phyloP scores from a whole-genome alignment of 2,797 vertebrate genomes.

The Urophycis tenuis region DNA sequence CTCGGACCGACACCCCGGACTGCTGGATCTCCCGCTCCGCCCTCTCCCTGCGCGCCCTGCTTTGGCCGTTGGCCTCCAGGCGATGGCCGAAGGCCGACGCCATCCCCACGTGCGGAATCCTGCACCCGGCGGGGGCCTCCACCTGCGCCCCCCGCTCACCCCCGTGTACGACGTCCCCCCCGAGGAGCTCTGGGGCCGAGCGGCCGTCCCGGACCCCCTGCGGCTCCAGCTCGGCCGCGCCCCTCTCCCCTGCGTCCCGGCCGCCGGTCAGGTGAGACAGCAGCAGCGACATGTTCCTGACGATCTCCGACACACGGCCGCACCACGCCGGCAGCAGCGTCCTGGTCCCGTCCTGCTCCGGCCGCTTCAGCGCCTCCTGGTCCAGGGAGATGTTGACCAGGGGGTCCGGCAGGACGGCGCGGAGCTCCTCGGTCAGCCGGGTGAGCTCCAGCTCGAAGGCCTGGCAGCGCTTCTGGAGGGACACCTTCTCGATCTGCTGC shows the following conservation, averaged over 20 bases:
- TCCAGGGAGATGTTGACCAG: conserved; percentile 80
- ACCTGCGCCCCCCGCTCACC: conserved; percentile 10
- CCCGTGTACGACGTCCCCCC: conserved; percentile 12
- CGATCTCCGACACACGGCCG: conserved; percentile 77
- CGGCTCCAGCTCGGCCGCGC: conserved; percentile 22
- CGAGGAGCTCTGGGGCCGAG: conserved; percentile 16
- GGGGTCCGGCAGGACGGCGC: conserved; percentile 79
- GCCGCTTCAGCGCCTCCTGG: conserved; percentile 66
- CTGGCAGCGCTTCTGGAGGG: conserved; percentile 77
- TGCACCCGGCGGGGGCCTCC: conserved; percentile 46
- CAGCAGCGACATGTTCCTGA: conserved; percentile 80
- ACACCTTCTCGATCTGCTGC: conserved; percentile 79
- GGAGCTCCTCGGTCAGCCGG: conserved; percentile 76
- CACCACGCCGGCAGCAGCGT: conserved; percentile 79
- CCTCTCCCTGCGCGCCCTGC: conserved; percentile 57
- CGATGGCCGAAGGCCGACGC: conserved; percentile 64
- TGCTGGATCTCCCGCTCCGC: conserved; percentile 80
- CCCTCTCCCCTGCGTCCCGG: conserved; percentile 28
- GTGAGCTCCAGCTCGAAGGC: conserved; percentile 81
- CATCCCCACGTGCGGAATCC: conserved; percentile 65
- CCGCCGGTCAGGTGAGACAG: conserved; percentile 67
- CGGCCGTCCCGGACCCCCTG: conserved; percentile 22
- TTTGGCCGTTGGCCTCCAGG: conserved; percentile 60
- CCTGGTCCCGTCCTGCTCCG: conserved; percentile 50
- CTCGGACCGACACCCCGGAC: conserved; percentile 82